Percentiles rank a stretch among this genome's conserved stretches.
Evolutionary conservation across 2,888 invertebrate species (phyloP).

Genomic region (Pedicia rivosa): DNA sequence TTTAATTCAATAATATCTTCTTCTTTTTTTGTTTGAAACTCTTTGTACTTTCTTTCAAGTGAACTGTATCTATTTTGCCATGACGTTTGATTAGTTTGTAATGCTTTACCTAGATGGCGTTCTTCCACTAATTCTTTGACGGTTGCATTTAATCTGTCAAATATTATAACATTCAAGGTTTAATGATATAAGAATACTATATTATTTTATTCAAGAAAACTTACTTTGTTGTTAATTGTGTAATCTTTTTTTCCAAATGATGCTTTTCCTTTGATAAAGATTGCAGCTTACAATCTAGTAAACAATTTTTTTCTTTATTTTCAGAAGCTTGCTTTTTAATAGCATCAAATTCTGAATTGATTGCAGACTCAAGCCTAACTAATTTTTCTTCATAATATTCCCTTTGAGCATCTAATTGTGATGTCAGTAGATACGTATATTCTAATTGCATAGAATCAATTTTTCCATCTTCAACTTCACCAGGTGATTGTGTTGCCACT

Average conservation of each 20-base stretch:
- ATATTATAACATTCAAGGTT: neutral
- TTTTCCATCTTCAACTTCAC: constrained; percentile 53
- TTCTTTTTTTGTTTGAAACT: constrained; percentile 41
- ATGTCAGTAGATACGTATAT: constrained; percentile 89
- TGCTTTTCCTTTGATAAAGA: constrained; percentile 47
- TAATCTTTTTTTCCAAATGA: constrained; percentile 51
- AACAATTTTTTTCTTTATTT: constrained; percentile 33
- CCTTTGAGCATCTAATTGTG: constrained; percentile 88
- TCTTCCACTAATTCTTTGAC: constrained; percentile 67
- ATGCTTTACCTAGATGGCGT: constrained; percentile 61
- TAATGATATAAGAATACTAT: neutral
- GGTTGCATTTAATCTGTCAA: constrained; percentile 41
- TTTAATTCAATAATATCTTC: constrained; percentile 64
- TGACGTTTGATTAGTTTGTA: constrained; percentile 55
- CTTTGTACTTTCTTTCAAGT: constrained; percentile 36
- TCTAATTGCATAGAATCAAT: constrained; percentile 90
- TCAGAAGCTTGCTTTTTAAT: constrained; percentile 36
- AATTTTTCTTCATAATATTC: constrained; percentile 78
- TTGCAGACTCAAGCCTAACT: constrained; percentile 34
- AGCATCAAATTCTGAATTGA: constrained; percentile 36
- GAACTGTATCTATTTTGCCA: constrained; percentile 48
- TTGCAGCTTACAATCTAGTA: constrained; percentile 34
- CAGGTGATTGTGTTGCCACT: constrained; percentile 58
- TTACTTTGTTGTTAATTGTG: constrained; percentile 43
- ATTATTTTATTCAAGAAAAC: constrained; percentile 4